Evolutionary conservation across 1,140 invertebrate genomes (phyloP).

Genomic region (Drosophila oshimai): DNA sequence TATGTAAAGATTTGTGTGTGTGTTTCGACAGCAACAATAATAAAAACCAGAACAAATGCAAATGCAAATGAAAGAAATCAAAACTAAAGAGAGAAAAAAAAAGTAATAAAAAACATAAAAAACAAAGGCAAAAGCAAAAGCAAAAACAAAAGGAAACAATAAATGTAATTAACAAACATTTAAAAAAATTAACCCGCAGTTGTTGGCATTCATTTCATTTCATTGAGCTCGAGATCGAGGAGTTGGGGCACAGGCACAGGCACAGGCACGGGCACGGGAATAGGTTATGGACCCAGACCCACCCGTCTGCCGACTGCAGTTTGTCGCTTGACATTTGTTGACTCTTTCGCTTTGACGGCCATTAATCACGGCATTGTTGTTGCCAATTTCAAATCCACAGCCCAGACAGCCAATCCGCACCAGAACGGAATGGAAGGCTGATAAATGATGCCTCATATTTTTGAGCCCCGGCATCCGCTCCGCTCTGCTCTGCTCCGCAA

Average conservation of each 20-base stretch:
- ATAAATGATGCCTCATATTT: constrained; percentile 78
- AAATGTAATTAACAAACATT: constrained; percentile 62
- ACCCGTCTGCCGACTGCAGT: constrained; percentile 12
- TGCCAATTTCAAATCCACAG: constrained; percentile 73
- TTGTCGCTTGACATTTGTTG: constrained; percentile 70
- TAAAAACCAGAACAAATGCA: constrained; percentile 4
- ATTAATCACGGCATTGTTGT: constrained; percentile 79
- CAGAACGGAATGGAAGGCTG: constrained; percentile 35
- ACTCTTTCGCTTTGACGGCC: constrained; percentile 79
- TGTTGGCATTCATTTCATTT: constrained; percentile 1
- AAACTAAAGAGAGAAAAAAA: constrained; percentile 34
- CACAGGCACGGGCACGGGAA: too few species aligned
- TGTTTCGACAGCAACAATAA: constrained; percentile 13
- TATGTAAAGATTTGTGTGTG: too few species aligned
- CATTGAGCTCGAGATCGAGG: too few species aligned
- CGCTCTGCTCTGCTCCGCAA: constrained; percentile 28
- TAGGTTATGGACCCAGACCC: background rate
- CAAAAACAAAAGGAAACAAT: constrained; percentile 39
- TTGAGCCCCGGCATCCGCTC: constrained; percentile 26
- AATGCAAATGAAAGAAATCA: constrained; percentile 43
- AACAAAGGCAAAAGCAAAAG: constrained; percentile 6
- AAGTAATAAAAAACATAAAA: constrained; percentile 2
- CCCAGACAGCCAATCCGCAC: constrained; percentile 22
- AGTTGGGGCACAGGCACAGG: too few species aligned
- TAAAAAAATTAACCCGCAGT: constrained; percentile 28